Evolutionary conservation across 2,888 invertebrate species (phyloP).

Genomic region (Pseudanteris insignis): DNA sequence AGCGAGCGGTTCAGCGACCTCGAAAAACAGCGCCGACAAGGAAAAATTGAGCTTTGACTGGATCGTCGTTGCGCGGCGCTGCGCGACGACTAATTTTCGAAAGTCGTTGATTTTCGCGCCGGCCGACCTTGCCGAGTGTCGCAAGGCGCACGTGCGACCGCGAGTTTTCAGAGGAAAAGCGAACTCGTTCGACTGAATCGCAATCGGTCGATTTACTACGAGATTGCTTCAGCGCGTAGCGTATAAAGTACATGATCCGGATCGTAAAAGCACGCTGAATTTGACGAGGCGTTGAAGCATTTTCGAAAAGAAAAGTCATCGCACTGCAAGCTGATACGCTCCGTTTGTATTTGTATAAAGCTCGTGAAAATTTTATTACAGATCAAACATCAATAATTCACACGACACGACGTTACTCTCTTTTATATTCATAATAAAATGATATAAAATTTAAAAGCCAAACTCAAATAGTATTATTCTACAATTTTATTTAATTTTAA

Average conservation of each 20-base stretch:
- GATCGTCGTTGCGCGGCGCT: conserved; percentile 19
- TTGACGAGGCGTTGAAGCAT: no score
- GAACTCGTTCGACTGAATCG: not conserved
- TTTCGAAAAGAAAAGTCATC: not conserved
- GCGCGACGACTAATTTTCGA: conserved; percentile 43
- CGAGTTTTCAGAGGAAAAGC: not conserved
- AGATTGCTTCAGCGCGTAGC: not conserved
- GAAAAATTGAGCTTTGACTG: conserved; percentile 10
- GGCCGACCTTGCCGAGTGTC: conserved; percentile 18
- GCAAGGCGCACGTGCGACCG: conserved; percentile 20
- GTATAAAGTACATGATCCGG: not conserved
- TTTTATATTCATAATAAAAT: no score
- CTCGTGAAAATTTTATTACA: no score
- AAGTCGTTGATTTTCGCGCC: conserved; percentile 28
- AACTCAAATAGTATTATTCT: no score
- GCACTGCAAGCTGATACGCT: no score
- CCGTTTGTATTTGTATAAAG: no score
- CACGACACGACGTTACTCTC: no score
- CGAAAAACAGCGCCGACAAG: conserved; percentile 34
- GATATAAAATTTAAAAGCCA: not conserved
- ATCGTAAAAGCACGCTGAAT: not conserved
- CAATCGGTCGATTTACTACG: conserved; percentile 9
- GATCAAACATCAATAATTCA: no score
- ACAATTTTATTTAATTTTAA: no score
- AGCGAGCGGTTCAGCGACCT: conserved; percentile 43